These are phyloP conservation scores for Penaeus japonicus DNA, from an alignment of 1,140 invertebrate genomes.

Conservation along the genomic window DNA sequence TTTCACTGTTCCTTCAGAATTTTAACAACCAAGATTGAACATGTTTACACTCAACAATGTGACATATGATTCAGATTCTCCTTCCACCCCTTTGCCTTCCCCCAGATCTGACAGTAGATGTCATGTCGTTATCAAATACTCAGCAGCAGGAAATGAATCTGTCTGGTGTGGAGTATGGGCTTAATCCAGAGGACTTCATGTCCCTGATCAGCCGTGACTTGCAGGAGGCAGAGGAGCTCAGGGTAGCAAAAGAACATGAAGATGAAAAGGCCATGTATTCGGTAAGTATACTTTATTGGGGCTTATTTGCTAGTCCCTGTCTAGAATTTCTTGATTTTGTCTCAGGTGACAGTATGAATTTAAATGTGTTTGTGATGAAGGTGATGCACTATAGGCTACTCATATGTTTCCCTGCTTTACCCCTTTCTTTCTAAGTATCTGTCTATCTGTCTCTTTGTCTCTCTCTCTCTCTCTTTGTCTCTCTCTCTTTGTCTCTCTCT, in stretches of 20 bases:
- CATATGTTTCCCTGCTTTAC: too few species aligned
- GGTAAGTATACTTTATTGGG: background rate
- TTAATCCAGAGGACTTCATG: slow-evolving; percentile 59
- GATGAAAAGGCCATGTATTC: slow-evolving; percentile 60
- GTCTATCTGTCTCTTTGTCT: too few species aligned
- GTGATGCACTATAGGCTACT: too few species aligned
- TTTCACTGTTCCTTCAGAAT: too few species aligned
- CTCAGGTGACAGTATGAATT: too few species aligned
- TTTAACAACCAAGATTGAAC: too few species aligned
- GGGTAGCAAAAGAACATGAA: slow-evolving; percentile 56
- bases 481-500: too few species aligned
- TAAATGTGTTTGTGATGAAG: too few species aligned
- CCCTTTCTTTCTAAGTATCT: too few species aligned
- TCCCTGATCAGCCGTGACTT: slow-evolving; percentile 59
- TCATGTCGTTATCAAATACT: slow-evolving; percentile 54
- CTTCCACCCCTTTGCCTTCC: background rate
- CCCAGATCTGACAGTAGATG: slow-evolving; percentile 59
- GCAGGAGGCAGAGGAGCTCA: slow-evolving; percentile 55
- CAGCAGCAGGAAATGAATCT: slow-evolving; percentile 58
- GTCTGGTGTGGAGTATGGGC: slow-evolving; percentile 52
- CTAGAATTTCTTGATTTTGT: too few species aligned
- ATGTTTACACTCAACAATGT: background rate
- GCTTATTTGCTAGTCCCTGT: too few species aligned
- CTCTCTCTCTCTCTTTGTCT: too few species aligned
- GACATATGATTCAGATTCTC: background rate